A percentile compares a stretch with the other conserved stretches of the same genome.
Conservation (phyloP, 2,888 invertebrate genomes). For the Fragum fragum region DNA sequence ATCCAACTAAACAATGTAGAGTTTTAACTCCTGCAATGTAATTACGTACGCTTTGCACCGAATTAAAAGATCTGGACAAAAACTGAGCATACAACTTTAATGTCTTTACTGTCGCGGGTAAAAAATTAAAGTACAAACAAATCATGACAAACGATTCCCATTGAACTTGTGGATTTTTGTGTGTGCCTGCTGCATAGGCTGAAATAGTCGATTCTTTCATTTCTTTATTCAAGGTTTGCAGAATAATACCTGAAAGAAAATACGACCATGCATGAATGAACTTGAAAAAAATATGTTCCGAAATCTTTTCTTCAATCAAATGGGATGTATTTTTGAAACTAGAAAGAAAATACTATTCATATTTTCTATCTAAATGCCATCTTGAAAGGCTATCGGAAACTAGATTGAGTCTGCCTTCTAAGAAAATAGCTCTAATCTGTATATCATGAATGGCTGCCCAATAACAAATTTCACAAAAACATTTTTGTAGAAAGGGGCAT, state of each 20-base stretch:
- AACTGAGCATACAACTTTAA: too few relatives aligned
- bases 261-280: neutral
- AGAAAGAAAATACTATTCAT: too few relatives aligned
- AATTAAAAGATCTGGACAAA: neutral
- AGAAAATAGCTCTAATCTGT: neutral
- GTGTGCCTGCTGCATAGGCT: neutral
- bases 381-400: neutral
- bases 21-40: too few relatives aligned
- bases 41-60: neutral
- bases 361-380: slow-evolving; percentile 3
- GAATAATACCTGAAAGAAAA: neutral
- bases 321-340: neutral
- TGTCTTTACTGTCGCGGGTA: neutral
- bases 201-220: neutral
- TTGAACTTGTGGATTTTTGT: neutral
- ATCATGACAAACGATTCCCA: slow-evolving; percentile 10
- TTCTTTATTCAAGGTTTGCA: neutral
- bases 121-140: slow-evolving; percentile 7
- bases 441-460: slow-evolving; percentile 26
- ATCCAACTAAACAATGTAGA: too few relatives aligned
- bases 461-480: slow-evolving; percentile 53
- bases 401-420: neutral
- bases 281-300: neutral
- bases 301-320: neutral
- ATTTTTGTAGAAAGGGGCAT: slow-evolving; percentile 37